Conservation (phyloP, 2,797 vertebrate species). For the Malurus leucopterus region DNA sequence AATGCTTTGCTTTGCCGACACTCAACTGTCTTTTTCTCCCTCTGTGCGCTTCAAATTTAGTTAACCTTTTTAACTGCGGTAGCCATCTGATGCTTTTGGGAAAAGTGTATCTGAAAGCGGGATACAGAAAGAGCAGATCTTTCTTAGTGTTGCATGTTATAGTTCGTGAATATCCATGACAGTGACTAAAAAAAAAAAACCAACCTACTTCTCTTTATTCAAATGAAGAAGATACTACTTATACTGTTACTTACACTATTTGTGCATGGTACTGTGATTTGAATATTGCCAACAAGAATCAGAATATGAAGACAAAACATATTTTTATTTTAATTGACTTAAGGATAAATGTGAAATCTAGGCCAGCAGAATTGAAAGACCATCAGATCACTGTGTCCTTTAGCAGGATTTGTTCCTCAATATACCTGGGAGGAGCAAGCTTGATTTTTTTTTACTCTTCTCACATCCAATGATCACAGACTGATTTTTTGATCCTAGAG, state of each 20-base stretch:
- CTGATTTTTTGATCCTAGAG: background rate
- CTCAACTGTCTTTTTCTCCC: background rate
- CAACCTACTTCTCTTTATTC: background rate
- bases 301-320: background rate
- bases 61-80: background rate
- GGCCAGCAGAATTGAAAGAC: background rate
- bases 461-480: fast-evolving
- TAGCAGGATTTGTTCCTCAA: background rate
- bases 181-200: background rate
- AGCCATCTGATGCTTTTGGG: background rate
- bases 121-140: background rate
- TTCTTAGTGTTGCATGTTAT: background rate
- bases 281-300: background rate
- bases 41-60: background rate
- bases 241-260: background rate
- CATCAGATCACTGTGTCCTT: background rate
- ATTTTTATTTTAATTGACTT: background rate
- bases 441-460: background rate
- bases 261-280: background rate
- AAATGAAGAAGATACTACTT: background rate
- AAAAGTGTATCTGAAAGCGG: background rate
- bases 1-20: background rate
- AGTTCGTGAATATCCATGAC: background rate
- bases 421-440: background rate
- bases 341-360: background rate